Evolutionary conservation across 1,140 invertebrate genomes (phyloP), one percentile per base, ranked within the genome.

Genomic region (Bilobella aurantiaca): DNA sequence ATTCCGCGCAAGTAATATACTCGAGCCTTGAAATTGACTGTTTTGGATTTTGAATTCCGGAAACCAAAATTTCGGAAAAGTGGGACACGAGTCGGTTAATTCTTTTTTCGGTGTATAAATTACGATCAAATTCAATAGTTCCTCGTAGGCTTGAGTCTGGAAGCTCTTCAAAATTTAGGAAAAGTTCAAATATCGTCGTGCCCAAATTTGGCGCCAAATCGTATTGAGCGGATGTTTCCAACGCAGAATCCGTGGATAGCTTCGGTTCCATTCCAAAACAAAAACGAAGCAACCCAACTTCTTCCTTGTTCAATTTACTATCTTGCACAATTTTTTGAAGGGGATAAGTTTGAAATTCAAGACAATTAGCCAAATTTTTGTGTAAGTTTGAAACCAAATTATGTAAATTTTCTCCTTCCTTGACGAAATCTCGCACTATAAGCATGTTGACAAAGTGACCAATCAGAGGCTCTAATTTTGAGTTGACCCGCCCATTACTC

Each of bases 361-460:
- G n/a, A n/a, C n/a, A n/a, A n/a, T n/a, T n/a, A n/a, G n/a, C n/a
- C n/a, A n/a, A n/a, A n/a, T n/a, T n/a, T n/a, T n/a, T n/a, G n/a
- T n/a, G n/a, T n/a, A n/a, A n/a, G n/a, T n/a, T n/a, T n/a, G n/a
- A n/a, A n/a, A n/a, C n/a, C n/a, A n/a, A n/a, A n/a, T n/a, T n/a
- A n/a, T 53, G 12, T 5, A 53, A 53, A 14, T 3, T 23, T 23
- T 53, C 8, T 16, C 3, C 49, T 53, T 23, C 49, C 14, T 23
- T 53, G 5, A 53, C 5, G 25, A 23, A 5, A 23, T 53, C 49
- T 5, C 49, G 12, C 5, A 53, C 49, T 12, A 53, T 53, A 5
- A 53, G 14, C 49, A 53, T 53, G 49, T 53, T 53, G 5, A 53
- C 49, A 53, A 53, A 53, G 49, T 53, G 49, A 16, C 12, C 49